Percentiles rank a stretch among this genome's conserved stretches.
Conservation (phyloP, 2,113 vertebrate species). For the Chaenogobius annularis region DNA sequence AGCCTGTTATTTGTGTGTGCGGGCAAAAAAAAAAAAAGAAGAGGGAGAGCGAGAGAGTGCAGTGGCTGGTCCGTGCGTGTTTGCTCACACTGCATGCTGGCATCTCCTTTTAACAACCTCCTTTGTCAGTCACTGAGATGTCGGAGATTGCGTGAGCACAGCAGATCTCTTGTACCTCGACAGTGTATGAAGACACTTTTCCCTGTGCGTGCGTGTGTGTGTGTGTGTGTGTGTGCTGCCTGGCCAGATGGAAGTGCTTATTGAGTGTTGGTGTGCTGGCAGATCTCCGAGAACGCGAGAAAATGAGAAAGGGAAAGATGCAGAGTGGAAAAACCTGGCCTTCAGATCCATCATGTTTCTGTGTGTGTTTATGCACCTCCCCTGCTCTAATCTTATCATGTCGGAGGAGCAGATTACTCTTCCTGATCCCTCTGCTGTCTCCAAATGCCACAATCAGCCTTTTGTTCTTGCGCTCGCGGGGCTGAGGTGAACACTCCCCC, state of each 20-base stretch:
- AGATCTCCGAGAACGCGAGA: constrained; percentile 46
- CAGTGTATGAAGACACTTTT: constrained; percentile 28
- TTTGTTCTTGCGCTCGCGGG: constrained; percentile 64
- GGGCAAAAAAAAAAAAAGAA: constrained; percentile 13
- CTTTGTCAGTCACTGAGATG: constrained; percentile 70
- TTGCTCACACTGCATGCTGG: constrained; percentile 51
- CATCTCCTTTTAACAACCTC: constrained; percentile 66
- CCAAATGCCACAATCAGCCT: constrained; percentile 71
- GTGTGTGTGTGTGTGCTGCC: constrained; percentile 39
- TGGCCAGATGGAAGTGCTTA: constrained; percentile 74
- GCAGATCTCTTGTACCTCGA: constrained; percentile 62
- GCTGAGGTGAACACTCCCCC: constrained; percentile 48
- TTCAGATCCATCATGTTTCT: constrained; percentile 65
- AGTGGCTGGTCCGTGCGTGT: constrained; percentile 38
- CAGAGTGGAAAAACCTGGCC: constrained; percentile 63
- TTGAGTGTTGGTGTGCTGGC: constrained; percentile 68
- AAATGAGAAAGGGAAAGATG: constrained; percentile 45
- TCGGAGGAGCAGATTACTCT: constrained; percentile 75
- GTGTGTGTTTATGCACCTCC: constrained; percentile 47
- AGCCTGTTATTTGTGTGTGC: constrained; percentile 63
- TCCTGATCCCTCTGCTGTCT: constrained; percentile 68
- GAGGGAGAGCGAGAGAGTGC: not conserved
- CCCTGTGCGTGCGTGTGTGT: constrained; percentile 17
- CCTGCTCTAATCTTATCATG: constrained; percentile 77
- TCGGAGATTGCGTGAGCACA: constrained; percentile 62